Evolutionary conservation across 1,140 invertebrate genomes (phyloP).

Genomic region (Heliconius congener): DNA sequence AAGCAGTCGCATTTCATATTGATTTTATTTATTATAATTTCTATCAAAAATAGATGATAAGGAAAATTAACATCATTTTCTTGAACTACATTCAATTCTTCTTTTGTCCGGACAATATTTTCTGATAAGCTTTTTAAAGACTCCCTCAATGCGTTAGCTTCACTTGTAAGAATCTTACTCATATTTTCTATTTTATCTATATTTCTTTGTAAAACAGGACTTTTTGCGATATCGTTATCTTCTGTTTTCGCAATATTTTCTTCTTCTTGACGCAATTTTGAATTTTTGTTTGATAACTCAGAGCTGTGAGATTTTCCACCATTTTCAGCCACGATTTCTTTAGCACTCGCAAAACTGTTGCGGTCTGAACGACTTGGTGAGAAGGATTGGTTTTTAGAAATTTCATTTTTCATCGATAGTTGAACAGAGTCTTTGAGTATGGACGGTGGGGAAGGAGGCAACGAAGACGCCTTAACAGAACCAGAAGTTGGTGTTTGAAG

Average conservation of each 20-base stretch:
- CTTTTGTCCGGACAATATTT: conserved; percentile 62
- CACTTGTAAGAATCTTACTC: conserved; percentile 65
- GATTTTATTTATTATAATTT: conserved; percentile 74
- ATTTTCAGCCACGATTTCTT: neutral
- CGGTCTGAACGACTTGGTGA: neutral
- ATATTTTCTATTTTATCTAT: conserved; percentile 70
- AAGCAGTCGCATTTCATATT: conserved; percentile 78
- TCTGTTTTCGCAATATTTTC: conserved; percentile 32
- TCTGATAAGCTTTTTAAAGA: conserved; percentile 65
- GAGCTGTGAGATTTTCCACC: neutral
- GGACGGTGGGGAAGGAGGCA: conserved; percentile 21
- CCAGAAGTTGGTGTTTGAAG: conserved; percentile 27
- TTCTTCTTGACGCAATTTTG: too few species aligned
- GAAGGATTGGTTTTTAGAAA: conserved; percentile 22
- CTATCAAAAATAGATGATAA: conserved; percentile 71
- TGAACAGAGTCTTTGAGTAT: conserved; percentile 37
- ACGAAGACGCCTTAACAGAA: conserved; percentile 9
- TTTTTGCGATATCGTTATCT: conserved; percentile 11
- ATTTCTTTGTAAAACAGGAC: conserved; percentile 50
- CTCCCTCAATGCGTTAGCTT: conserved; percentile 66
- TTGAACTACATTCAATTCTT: conserved; percentile 45
- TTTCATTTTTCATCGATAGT: conserved; percentile 39
- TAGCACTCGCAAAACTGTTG: neutral
- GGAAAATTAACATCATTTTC: conserved; percentile 67
- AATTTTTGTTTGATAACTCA: neutral